Evolutionary conservation across 2,113 vertebrate genomes (phyloP).

Genomic region (Eolophus roseicapilla): DNA sequence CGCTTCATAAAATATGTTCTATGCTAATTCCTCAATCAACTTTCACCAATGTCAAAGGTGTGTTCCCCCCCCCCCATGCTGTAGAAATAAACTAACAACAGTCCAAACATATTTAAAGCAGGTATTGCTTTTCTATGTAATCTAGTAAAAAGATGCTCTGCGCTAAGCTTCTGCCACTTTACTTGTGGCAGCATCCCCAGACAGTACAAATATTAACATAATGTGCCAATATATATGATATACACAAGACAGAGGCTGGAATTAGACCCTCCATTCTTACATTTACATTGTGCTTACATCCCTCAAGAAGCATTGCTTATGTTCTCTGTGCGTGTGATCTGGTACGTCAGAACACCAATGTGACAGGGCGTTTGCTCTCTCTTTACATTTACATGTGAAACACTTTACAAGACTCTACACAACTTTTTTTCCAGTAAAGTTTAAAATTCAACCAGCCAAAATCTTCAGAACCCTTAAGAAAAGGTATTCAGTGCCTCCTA

Average conservation of each 20-base stretch:
- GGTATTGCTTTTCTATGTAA: background rate
- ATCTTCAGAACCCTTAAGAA: background rate
- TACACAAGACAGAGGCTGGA: background rate
- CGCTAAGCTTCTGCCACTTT: background rate
- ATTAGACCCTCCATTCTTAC: background rate
- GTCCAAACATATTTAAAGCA: background rate
- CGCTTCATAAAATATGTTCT: background rate
- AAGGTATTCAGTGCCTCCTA: background rate
- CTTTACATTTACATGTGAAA: background rate
- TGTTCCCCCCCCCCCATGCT: background rate
- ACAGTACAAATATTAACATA: background rate
- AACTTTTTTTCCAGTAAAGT: background rate
- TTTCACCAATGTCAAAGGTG: background rate
- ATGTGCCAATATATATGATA: background rate
- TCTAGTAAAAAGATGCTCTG: background rate
- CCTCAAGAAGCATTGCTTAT: background rate
- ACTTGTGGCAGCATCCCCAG: background rate
- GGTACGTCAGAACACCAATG: rapidly evolving
- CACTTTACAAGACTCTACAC: background rate
- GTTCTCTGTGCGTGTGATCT: rapidly evolving
- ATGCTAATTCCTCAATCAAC: background rate
- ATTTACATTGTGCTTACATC: background rate
- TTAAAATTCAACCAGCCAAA: background rate
- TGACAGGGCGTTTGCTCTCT: background rate
- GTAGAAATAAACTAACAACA: background rate